Evolutionary conservation across 2,888 invertebrate species (phyloP).

Genomic region (Lasioglossum malachurum): DNA sequence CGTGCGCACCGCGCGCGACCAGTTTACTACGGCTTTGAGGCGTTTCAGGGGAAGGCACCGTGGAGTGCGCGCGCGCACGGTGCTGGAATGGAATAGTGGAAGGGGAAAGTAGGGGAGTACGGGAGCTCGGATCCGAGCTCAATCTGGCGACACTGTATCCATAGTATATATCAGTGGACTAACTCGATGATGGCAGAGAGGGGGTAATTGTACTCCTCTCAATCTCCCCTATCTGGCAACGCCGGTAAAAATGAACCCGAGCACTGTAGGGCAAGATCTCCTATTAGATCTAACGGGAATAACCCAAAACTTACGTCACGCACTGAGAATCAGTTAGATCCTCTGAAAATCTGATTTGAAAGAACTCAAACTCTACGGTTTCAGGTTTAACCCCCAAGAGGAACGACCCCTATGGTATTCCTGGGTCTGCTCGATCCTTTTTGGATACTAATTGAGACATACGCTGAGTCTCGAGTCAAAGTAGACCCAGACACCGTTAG

Average conservation of each 20-base stretch:
- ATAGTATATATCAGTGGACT: too few relatives aligned
- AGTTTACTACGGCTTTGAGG: too few relatives aligned
- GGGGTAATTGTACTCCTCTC: neutral
- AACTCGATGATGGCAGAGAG: neutral
- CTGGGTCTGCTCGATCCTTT: neutral
- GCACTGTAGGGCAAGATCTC: neutral
- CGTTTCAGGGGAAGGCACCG: too few relatives aligned
- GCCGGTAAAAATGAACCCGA: neutral
- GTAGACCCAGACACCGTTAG: neutral
- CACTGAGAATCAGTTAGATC: neutral
- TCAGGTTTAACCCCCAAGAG: neutral
- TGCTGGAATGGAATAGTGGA: too few relatives aligned
- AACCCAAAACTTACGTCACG: neutral
- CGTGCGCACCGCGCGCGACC: too few relatives aligned
- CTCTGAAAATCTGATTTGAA: neutral
- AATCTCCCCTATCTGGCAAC: neutral
- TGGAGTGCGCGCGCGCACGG: too few relatives aligned
- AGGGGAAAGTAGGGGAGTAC: too few relatives aligned
- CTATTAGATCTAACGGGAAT: neutral
- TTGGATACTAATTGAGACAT: neutral
- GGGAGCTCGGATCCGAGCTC: too few relatives aligned
- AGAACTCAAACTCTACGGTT: neutral
- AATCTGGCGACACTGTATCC: too few relatives aligned
- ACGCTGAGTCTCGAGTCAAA: neutral
- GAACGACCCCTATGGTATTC: neutral